Evolutionary conservation across 2,113 vertebrate genomes (phyloP), one percentile per base, ranked within the genome.

Genomic region (Perca flavescens): DNA sequence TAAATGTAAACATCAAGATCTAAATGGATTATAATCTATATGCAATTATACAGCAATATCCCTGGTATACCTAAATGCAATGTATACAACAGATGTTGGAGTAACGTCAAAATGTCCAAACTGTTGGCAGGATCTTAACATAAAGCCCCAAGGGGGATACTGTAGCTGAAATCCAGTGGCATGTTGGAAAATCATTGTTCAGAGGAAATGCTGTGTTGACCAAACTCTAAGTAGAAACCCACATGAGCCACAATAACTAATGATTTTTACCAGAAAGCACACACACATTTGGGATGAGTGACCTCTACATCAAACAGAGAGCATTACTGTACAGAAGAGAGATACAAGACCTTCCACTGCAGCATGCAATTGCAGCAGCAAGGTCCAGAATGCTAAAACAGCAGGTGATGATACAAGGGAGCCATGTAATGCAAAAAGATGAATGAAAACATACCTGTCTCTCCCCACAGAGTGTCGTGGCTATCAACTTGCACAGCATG

Each of bases 401-500:
- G 88, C 80, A 75, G 64, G 79, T 58, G 80, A 84, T 79, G 63
- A 90, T 73, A 83, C 76, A 64, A 65, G 65, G 34, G 75, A 83
- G 73, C 34, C 22, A 40, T 47, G 52, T 80, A 86, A 86, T 80
- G 83, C 81, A 80, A 83, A 89, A 79, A 83, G 80, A 86, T 82
- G 80, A 90, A 88, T 89, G 88, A 77, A 85, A 83, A 90, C 93
- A 86, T 98, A 99, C 98, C 98, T 96, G 97, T 99, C 96, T 99
- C 98, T 96, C 98, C 98, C 98, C 98, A 99, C 88, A 99, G 93
- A 19, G 96, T 96, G 94, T 99, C 98, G 34, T 96, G 96, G 89
- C 95, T 96, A 90, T 98, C 97, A 95, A 99, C 95, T 86, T 98
- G 96, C 89, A 97, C 86, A 50, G 89, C 93, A 12, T 95, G 93